Conservation (phyloP, 2,888 invertebrate genomes). For the Sarcophaga caerulescens region DNA sequence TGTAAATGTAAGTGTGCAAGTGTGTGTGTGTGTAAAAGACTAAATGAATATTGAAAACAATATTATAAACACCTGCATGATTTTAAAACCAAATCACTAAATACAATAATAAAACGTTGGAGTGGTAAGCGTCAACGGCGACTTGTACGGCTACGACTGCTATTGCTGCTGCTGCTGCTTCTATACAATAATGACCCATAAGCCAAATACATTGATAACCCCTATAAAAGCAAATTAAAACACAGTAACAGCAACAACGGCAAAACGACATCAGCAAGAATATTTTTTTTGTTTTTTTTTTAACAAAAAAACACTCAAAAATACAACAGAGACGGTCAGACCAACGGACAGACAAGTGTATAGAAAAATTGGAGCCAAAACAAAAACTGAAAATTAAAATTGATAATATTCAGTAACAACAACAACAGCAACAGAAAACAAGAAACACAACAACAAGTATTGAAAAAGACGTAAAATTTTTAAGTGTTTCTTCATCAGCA, state of each 20-base stretch:
- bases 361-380: conserved; percentile 69
- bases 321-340: conserved; percentile 12
- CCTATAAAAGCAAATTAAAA: conserved; percentile 52
- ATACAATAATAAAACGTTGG: conserved; percentile 44
- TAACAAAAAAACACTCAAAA: conserved; percentile 7
- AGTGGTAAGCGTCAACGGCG: background rate
- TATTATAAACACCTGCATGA: conserved; percentile 79
- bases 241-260: conserved; percentile 4
- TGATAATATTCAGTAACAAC: conserved; percentile 56
- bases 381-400: conserved; percentile 58
- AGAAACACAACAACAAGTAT: conserved; percentile 5
- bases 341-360: conserved; percentile 62
- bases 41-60: conserved; percentile 72
- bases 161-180: conserved; percentile 30
- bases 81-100: conserved; percentile 70
- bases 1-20: conserved; percentile 21
- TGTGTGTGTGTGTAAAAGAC: conserved; percentile 37
- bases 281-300: background rate
- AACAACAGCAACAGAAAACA: conserved; percentile 28
- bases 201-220: conserved; percentile 66
- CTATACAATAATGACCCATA: conserved; percentile 60
- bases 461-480: conserved; percentile 15
- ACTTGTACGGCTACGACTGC: conserved; percentile 24
- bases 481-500: conserved; percentile 61
- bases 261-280: conserved; percentile 21